These are phyloP conservation scores for Hoplodrina ambigua DNA, from an alignment of 2,888 invertebrate species.

Conservation along the genomic window DNA sequence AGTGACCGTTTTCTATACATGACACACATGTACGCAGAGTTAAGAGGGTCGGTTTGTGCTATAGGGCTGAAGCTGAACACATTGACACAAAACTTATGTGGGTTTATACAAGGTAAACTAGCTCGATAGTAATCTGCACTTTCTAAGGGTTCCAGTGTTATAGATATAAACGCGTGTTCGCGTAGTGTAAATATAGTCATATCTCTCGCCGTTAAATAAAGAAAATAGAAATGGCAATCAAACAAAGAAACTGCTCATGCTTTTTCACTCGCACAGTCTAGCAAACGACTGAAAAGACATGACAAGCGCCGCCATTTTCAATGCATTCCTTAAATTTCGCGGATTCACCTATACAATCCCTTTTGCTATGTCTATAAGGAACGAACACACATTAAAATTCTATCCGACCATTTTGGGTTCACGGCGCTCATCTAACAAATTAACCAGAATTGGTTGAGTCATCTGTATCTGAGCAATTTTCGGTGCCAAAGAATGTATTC, in stretches of 20 bases:
- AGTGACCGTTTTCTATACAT: neutral
- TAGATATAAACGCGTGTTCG: slow-evolving; percentile 11
- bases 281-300: too few species aligned
- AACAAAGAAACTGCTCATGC: neutral
- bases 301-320: too few species aligned
- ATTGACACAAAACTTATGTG: slow-evolving; percentile 36
- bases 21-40: neutral
- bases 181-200: slow-evolving; percentile 7
- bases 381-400: too few species aligned
- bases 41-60: neutral
- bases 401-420: too few species aligned
- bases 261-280: too few species aligned
- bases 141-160: slow-evolving; percentile 38
- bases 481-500: neutral
- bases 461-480: neutral
- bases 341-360: too few species aligned
- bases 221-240: neutral
- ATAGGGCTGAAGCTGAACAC: slow-evolving; percentile 12
- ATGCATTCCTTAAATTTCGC: too few species aligned
- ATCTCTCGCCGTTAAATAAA: neutral
- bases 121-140: slow-evolving; percentile 30
- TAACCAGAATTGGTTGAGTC: neutral
- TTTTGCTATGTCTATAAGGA: too few species aligned
- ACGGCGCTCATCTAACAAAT: neutral
- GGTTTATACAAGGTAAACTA: slow-evolving; percentile 45